Evolutionary conservation across 2,113 vertebrate species (phyloP), one percentile per base, ranked within the genome.

Genomic region (Pitta sordida): DNA sequence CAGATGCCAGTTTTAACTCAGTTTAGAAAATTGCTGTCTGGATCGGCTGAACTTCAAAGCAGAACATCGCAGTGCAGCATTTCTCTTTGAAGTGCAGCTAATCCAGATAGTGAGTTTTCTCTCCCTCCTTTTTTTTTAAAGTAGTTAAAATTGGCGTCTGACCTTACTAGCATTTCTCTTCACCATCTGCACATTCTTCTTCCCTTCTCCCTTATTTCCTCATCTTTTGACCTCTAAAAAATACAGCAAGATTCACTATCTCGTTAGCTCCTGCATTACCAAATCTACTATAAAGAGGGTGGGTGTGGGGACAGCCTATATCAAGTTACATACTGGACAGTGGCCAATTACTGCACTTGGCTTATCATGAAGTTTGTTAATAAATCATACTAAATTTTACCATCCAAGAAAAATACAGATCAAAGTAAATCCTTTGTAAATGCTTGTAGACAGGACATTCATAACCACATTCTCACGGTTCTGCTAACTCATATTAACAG

Each of bases 21-120:
- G 96, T 97, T 97, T 96, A 96, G 92, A 97, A 97, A 97, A 97
- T 96, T 96, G 93, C 95, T 96, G 95, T 97, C 96, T 97, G 94
- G 96, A 96, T 96, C 71, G 90, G 91, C 81, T 97, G 96, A 92
- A 97, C 97, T 97, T 97, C 97, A 97, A 97, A 97, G 96, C 85
- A 14, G 71, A 94, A 91, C 90, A 91, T 87, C 2, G 85, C 80
- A 88, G 73, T 43, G 73, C 78, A 93, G 82, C 59, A 39, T 89
- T 95, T 94, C 67, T 30, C 95, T 97, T 97, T 97, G 96, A 97
- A 97, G 96, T 96, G 73, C 59, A 83, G 94, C 95, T 97, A 96
- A 97, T 97, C 95, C 97, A 96, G 96, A 96, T 91, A 95, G 94
- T 64, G 71, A 68, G 79, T 86, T 94, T 95, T 91, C 43, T 74